phyloP scores from a whole-genome alignment of 2,113 vertebrate species.

The Notechis scutatus region DNA sequence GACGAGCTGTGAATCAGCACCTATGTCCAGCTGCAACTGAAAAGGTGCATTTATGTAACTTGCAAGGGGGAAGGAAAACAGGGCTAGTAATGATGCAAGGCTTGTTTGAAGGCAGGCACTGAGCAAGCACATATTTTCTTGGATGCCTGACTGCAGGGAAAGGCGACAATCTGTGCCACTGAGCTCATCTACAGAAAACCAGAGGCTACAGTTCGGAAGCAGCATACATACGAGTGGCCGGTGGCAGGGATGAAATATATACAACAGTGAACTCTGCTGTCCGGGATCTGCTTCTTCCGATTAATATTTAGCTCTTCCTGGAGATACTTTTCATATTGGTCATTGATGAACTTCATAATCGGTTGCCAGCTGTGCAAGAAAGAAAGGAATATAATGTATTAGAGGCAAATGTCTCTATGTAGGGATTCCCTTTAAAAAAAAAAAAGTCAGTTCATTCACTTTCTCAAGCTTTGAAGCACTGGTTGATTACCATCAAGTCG shows the following conservation, averaged over 20 bases:
- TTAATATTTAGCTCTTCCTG: slow-evolving; percentile 96
- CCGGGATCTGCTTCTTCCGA: slow-evolving; percentile 92
- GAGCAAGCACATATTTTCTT: not conserved
- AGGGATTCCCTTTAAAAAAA: not conserved
- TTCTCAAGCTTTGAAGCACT: not conserved
- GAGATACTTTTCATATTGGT: slow-evolving; percentile 96
- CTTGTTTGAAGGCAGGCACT: not conserved
- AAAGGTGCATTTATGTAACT: not conserved
- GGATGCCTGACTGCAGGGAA: not conserved
- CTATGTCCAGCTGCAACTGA: not conserved
- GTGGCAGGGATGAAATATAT: slow-evolving; percentile 98
- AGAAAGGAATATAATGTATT: not conserved
- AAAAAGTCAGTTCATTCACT: not conserved
- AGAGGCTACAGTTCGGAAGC: not conserved
- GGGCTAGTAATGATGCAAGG: not conserved
- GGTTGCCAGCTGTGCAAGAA: slow-evolving; percentile 85
- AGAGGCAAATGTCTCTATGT: accelerated
- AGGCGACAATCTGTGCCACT: too few relatives aligned
- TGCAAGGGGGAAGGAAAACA: not conserved
- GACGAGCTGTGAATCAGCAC: not conserved
- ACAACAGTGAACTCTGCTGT: slow-evolving; percentile 96
- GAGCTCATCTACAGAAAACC: too few relatives aligned
- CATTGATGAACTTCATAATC: slow-evolving; percentile 98
- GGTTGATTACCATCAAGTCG: not conserved
- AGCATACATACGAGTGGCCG: slow-evolving; percentile 86